Evolutionary conservation across 2,888 invertebrate species (phyloP), one percentile per base, ranked within the genome.

Genomic region (Lycaena phlaeas): DNA sequence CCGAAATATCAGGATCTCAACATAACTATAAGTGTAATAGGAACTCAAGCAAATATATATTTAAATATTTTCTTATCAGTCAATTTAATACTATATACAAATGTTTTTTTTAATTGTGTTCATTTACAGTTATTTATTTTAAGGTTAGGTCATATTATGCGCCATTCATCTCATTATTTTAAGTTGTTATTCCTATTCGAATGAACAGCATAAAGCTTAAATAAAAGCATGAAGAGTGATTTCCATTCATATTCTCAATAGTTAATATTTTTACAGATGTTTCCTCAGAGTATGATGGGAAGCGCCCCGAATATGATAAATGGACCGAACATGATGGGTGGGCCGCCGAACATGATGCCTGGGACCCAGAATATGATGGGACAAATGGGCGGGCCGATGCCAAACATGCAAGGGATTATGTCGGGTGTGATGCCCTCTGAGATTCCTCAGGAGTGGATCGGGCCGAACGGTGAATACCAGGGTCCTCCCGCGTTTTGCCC

Each of bases 401-500:
- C 51, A 7, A 43, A 49, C 36, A 49, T 44, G 48, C 44, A 44
- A 17, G 45, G 48, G 11, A 51, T 61, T 50, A 48, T 59, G 42
- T 52, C 53, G 12, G 51, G 49, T 0, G 48, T 50, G 37, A 46
- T 52, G 27, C 51, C 44, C 6, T 50, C 51, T 3, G 53, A 63
- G 14, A 29, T 63, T 39, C 54, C 60, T 0, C 46, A 53, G 0
- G 76, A 78, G 42, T 78, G 77, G 77, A 41, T 73, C 27, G 60
- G 61, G 2, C 53, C 60, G 34, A 51, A 52, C 14, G 57, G 57
- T 0, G 70, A 75, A 17, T 75, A 63, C 40, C 69, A 61, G 38
- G 65, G 63, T 1, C 65, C 58, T 2, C 61, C 62, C 3, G 59
- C 59, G 42, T 79, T 68, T 56, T 78, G 74, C 30, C 76, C 73